Evolutionary conservation across 2,888 invertebrate species (phyloP).

Genomic region (Ophioninae sp.): DNA sequence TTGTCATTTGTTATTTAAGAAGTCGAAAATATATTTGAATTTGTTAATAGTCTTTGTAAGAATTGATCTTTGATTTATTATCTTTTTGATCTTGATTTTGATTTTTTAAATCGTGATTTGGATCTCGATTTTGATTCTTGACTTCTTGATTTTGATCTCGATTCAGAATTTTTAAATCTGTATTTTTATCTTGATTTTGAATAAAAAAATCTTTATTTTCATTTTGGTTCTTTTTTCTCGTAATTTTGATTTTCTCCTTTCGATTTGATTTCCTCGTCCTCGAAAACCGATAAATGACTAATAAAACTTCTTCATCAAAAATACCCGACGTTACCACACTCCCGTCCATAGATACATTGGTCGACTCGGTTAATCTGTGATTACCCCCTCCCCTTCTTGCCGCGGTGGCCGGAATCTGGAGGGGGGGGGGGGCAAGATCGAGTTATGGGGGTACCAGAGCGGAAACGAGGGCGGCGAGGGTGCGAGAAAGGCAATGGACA

Average conservation of each 20-base stretch:
- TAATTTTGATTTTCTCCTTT: not conserved
- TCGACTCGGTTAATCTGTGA: slow-evolving; percentile 28
- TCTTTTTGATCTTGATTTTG: too few species aligned
- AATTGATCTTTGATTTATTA: too few species aligned
- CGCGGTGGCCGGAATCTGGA: not conserved
- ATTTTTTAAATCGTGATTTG: too few species aligned
- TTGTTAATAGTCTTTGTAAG: too few species aligned
- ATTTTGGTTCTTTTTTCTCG: not conserved
- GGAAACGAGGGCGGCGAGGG: slow-evolving; percentile 53
- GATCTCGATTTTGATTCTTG: too few species aligned
- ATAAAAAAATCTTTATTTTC: slow-evolving; percentile 5
- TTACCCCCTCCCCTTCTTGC: not conserved
- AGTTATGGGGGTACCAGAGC: slow-evolving; percentile 37
- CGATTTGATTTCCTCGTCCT: not conserved
- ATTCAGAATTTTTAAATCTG: too few species aligned
- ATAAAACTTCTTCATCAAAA: not conserved
- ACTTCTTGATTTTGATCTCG: too few species aligned
- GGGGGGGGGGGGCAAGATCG: not conserved
- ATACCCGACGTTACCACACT: slow-evolving; percentile 1
- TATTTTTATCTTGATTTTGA: too few species aligned
- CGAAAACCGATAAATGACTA: not conserved
- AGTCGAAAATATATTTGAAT: too few species aligned
- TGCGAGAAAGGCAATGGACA: slow-evolving; percentile 31
- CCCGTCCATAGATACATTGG: not conserved
- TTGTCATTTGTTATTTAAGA: too few species aligned